Base-by-base conservation (phyloP, 2,113 vertebrate species). In the Pteronura brasiliensis region DNA sequence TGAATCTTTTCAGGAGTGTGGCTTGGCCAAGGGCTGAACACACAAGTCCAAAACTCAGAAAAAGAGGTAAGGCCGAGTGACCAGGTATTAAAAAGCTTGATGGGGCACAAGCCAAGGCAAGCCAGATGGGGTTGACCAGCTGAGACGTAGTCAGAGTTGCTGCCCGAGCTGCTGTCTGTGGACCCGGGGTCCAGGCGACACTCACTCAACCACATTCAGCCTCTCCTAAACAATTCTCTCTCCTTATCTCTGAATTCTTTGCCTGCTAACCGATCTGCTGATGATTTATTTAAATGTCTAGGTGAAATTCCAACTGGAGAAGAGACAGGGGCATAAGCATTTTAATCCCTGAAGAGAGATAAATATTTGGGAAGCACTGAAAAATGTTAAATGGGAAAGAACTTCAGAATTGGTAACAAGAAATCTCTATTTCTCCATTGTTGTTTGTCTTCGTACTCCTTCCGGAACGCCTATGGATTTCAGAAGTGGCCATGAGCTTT, bases 111-210 rank as follows among this genome's bases (percentile, higher is more conserved):
- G 5, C 17, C 5, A 20, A 0, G 0, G 3, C 27, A 34, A 59
- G 57, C 80, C 15, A 44, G 71, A 44, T 1, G 3, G 2, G 44
- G 61, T 74, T 0, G 1, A 74, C 12, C 0, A 23, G 42, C 18
- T 59, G 47, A 39, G 57, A 69, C 0, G 0, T 12, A 49, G 11
- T 34, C 18, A 15, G 27, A 21, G 71, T 55, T 27, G 29, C 0
- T 0, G 4, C 12, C 7, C 1, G 1, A 21, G 72, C 4, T 81
- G 1, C 44, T 3, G 9, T 31, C 6, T 6, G 49, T 4, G 42
- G 90, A 12, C 27, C 17, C 0, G 23, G 44, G 21, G 2, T 1
- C 10, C 18, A 12, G 10, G 14, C 12, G 5, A 7, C 34, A 14
- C 6, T 23, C 7, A 13, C 31, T 36, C 0, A 1, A 8, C 36